Percentiles rank a stretch among this genome's conserved stretches.
phyloP scores from a whole-genome alignment of 2,797 vertebrate genomes.

The Iguana delicatissima region DNA sequence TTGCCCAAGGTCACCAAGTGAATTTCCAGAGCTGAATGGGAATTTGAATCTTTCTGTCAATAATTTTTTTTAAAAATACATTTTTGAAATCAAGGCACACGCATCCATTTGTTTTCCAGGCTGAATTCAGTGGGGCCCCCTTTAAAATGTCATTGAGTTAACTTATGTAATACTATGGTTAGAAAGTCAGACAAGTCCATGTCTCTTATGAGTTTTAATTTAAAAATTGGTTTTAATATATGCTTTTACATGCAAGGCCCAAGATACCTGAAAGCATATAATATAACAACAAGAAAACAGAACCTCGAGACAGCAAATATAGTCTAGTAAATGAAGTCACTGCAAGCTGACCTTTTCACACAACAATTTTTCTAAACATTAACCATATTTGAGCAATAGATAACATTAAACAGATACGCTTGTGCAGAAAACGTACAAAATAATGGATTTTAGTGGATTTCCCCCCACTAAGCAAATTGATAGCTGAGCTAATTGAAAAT shows the following conservation, averaged over 20 bases:
- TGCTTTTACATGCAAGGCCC: constrained; percentile 6
- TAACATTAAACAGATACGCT: constrained; percentile 3
- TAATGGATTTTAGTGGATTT: not conserved
- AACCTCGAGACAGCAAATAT: constrained; percentile 10
- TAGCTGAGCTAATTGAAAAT: constrained; percentile 31
- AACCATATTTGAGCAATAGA: constrained; percentile 20
- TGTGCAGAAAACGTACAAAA: constrained; percentile 21
- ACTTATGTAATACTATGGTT: not conserved
- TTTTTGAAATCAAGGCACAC: not conserved
- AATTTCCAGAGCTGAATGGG: too few relatives aligned
- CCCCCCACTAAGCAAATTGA: constrained; percentile 13
- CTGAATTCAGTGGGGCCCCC: not conserved
- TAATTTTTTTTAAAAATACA: too few relatives aligned
- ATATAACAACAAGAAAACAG: constrained; percentile 6
- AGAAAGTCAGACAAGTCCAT: constrained; percentile 1
- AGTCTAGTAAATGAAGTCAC: constrained; percentile 9
- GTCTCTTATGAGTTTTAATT: constrained; percentile 22
- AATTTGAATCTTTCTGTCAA: too few relatives aligned
- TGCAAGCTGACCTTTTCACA: constrained; percentile 23
- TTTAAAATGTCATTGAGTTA: constrained; percentile 13
- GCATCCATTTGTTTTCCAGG: not conserved
- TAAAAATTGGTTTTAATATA: constrained; percentile 25
- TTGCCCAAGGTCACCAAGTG: too few relatives aligned
- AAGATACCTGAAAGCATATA: constrained; percentile 2
- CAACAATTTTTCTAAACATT: constrained; percentile 17